Evolutionary conservation across 2,113 vertebrate genomes (phyloP), one percentile per base, ranked within the genome.

Genomic region (Oncorhynchus kisutch): DNA sequence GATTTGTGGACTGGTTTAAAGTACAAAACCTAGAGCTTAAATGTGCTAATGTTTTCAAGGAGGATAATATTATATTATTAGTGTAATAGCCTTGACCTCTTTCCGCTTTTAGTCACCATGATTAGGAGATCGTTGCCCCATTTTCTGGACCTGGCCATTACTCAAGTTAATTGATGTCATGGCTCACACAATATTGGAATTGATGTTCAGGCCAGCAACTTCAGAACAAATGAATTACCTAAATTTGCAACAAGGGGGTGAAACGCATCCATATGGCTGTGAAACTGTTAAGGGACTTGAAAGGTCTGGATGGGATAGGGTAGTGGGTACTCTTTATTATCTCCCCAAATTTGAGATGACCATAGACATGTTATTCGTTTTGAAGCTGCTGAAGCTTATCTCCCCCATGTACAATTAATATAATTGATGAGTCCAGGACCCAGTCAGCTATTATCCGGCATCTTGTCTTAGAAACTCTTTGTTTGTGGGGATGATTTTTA

Each of bases 21-120:
- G 51, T 54, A 54, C 51, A 18, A 54, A 62, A 9, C 9, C 39
- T 11, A 45, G 59, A 22, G n/a, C 59, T 62, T 62, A 62, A n/a
- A 57, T 57, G 1, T 22, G 13, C 59, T 62, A 62, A 62, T 62
- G 59, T 24, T 54, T 24, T 16, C 59, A 62, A 7, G 9, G 59
- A 62, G 59, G n/a, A 22, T 62, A 49, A 64, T 34, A 65, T 83
- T 78, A 69, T 72, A 62, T 62, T 22, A n/a, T 48, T 65, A 75
- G 16, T 22, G 57, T 80, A 80, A 80, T 73, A 74, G 71, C 65
- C 39, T 74, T 48, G 60, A 64, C 71, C 74, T 67, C 22, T 51
- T 62, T 22, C 59, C 24, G 51, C 3, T 18, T 54, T 54, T 54
- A 54, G 59, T 62, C 59, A 54, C 59, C 5, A 62, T 62, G 20